Base-by-base conservation (phyloP, 2,797 vertebrate species). In the Coregonus suidteri region DNA sequence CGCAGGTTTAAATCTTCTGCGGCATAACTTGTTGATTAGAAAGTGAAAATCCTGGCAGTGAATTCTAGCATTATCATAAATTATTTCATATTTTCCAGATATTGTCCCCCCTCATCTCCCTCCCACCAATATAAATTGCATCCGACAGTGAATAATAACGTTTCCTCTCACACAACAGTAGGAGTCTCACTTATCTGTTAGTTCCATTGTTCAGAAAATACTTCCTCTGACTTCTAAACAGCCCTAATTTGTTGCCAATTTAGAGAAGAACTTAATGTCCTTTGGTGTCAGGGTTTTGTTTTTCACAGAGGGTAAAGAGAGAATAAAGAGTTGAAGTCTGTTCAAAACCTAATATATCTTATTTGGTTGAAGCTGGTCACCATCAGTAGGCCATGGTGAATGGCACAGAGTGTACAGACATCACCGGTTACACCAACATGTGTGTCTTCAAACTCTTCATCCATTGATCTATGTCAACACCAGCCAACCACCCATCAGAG, bases 81-180 rank as follows among this genome's bases (percentile, higher is more conserved):
- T 82, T 79, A 85, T 83, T 81, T 79, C 82, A 77, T 79, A 86
- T 67, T 83, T 83, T 84, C 47, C 75, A 68, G 77, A 79, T 77
- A 68, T 75, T 81, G 89, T 91, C 65, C 80, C 81, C 31, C 31
- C 25, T 25, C 82, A 80, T 31, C 82, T 77, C 80, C 79, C 81
- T 80, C 77, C 72, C 91, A 91, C 93, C 88, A 91, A 90, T 92
- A 92, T 88, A 93, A 93, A 93, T 92, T 82, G 88, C 88, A 88
- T 85, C 79, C 90, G 89, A 92, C 85, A 82, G 86, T 85, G 66
- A 91, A 91, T 92, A 92, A 91, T 91, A 91, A 91, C 88, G 9
- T 88, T 89, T 89, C 75, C 82, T 86, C 88, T 89, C 90, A 85
- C 83, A 76, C 80, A 88, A 89, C 83, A 83, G 86, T 87, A 78